Conservation (phyloP, 2,888 invertebrate genomes). For the Nomada ferruginata region DNA sequence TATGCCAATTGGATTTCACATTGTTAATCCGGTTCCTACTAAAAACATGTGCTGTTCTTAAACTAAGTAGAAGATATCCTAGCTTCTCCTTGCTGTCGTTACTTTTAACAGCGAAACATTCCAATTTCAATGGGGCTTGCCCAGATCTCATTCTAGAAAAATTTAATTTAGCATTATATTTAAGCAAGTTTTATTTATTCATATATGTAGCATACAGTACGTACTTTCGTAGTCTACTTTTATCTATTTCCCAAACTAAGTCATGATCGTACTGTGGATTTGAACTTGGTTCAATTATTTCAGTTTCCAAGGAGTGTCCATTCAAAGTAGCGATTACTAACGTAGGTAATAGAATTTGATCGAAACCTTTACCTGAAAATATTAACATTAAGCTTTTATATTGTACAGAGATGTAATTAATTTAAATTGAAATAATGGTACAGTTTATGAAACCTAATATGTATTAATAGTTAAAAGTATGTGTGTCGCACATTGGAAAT, state of each 20-base stretch:
- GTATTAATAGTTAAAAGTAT: background rate
- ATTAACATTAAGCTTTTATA: background rate
- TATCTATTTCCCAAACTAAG: slow-evolving; percentile 92
- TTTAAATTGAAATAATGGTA: slow-evolving; percentile 3
- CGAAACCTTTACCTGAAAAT: slow-evolving; percentile 86
- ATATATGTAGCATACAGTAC: slow-evolving; percentile 2
- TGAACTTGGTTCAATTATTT: slow-evolving; percentile 86
- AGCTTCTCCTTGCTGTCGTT: slow-evolving; percentile 87
- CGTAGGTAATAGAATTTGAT: slow-evolving; percentile 86
- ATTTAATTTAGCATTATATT: slow-evolving; percentile 22
- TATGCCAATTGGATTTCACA: slow-evolving; percentile 79
- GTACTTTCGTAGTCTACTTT: slow-evolving; percentile 89
- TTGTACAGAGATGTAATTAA: background rate
- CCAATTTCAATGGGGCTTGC: slow-evolving; percentile 90
- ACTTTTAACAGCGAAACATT: slow-evolving; percentile 87
- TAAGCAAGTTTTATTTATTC: slow-evolving; percentile 51
- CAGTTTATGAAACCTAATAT: background rate
- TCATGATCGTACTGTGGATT: slow-evolving; percentile 89
- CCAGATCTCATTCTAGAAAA: slow-evolving; percentile 88
- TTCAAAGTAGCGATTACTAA: slow-evolving; percentile 87
- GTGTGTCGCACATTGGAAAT: background rate
- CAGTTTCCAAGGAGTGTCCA: slow-evolving; percentile 89
- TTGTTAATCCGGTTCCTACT: slow-evolving; percentile 84
- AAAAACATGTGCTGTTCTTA: slow-evolving; percentile 89
- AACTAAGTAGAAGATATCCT: slow-evolving; percentile 89